Conservation (phyloP, 2,888 invertebrate species). For the Drosophila falleni region DNA sequence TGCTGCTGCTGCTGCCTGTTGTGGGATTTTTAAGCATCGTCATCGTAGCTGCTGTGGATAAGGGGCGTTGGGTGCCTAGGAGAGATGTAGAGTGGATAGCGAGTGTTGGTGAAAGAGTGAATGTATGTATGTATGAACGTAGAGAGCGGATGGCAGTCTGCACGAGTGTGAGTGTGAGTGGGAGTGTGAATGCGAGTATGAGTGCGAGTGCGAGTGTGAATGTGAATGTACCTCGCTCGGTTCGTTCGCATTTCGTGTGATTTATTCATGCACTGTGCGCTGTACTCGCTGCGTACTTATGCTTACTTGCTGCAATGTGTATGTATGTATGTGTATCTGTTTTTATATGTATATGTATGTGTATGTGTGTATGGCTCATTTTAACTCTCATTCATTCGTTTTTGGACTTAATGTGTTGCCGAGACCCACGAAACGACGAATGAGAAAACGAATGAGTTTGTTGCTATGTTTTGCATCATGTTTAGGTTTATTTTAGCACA, state of each 20-base stretch:
- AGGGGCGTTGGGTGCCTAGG: constrained; percentile 16
- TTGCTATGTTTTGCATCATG: constrained; percentile 69
- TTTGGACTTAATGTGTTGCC: constrained; percentile 76
- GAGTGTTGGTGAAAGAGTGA: constrained; percentile 68
- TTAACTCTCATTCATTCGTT: constrained; percentile 81
- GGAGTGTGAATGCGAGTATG: constrained; percentile 5
- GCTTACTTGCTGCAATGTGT: constrained; percentile 64
- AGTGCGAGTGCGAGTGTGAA: constrained; percentile 35
- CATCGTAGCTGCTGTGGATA: constrained; percentile 39
- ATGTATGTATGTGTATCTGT: constrained; percentile 24
- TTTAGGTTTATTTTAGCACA: constrained; percentile 79
- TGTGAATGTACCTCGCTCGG: constrained; percentile 64
- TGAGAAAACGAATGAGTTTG: constrained; percentile 80
- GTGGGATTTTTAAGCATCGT: constrained; percentile 77
- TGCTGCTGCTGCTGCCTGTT: constrained; percentile 59
- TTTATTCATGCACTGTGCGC: constrained; percentile 71
- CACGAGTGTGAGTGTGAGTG: constrained; percentile 20
- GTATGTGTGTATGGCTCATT: constrained; percentile 66
- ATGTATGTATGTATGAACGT: constrained; percentile 58
- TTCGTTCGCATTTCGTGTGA: constrained; percentile 78
- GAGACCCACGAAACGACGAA: constrained; percentile 73
- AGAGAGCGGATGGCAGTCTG: constrained; percentile 39
- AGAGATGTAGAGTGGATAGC: constrained; percentile 1
- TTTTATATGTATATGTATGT: constrained; percentile 8
- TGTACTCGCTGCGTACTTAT: constrained; percentile 78